A percentile compares a stretch with the other conserved stretches of the same genome.
These are phyloP conservation scores for Leucophenga maculata DNA, from an alignment of 2,888 invertebrate genomes.

Conservation along the genomic window DNA sequence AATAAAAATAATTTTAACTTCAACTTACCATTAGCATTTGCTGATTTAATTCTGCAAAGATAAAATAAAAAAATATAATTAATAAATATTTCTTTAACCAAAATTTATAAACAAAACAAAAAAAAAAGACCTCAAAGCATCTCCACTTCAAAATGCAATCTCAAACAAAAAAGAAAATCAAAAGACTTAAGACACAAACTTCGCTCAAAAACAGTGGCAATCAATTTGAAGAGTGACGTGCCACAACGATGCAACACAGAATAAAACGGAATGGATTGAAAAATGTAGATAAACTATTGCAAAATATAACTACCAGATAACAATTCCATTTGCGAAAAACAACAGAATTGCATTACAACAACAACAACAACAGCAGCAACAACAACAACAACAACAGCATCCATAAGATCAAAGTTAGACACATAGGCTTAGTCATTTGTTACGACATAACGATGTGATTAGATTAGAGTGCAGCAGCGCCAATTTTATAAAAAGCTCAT, in stretches of 20 bases:
- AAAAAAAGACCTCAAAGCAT: constrained; percentile 21
- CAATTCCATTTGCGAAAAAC: constrained; percentile 42
- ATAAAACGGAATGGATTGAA: constrained; percentile 9
- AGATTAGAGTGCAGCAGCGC: constrained; percentile 42
- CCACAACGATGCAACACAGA: constrained; percentile 23
- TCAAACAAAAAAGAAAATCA: constrained; percentile 47
- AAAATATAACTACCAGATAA: constrained; percentile 42
- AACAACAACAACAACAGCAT: constrained; percentile 34
- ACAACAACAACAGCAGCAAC: no score
- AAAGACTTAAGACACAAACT: constrained; percentile 68
- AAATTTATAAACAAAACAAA: constrained; percentile 40
- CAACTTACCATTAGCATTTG: constrained; percentile 72
- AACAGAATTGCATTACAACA: constrained; percentile 47
- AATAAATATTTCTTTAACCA: constrained; percentile 43
- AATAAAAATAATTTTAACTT: no score
- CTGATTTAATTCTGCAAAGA: constrained; percentile 72
- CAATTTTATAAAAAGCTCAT: not conserved
- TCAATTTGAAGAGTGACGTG: constrained; percentile 22
- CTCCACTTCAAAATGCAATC: constrained; percentile 31
- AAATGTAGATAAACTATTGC: constrained; percentile 32
- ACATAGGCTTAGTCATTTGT: constrained; percentile 41
- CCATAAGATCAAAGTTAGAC: constrained; percentile 26
- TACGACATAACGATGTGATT: constrained; percentile 44
- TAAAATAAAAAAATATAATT: constrained; percentile 39
- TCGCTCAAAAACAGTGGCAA: constrained; percentile 25